Conservation (phyloP, 2,888 invertebrate species). For the Eledona agricola region DNA sequence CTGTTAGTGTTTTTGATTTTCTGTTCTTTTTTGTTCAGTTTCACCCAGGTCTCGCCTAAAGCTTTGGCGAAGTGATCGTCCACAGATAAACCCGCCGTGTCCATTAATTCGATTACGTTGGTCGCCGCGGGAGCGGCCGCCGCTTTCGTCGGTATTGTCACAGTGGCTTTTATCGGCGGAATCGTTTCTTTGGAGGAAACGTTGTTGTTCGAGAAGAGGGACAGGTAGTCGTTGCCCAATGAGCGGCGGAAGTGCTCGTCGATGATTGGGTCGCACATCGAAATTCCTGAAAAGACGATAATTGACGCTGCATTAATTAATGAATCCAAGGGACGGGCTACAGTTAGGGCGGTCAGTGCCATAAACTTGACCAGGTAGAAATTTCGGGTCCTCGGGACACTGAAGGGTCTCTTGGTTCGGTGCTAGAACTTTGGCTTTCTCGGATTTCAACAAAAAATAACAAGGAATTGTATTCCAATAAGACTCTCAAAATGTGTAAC, state of each 20-base stretch:
- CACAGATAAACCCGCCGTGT: constrained; percentile 73
- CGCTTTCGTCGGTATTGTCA: constrained; percentile 37
- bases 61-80: constrained; percentile 95
- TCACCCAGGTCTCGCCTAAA: constrained; percentile 83
- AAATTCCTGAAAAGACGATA: too few species aligned
- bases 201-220: constrained; percentile 71
- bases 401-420: too few species aligned
- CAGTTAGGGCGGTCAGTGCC: too few species aligned
- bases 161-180: too few species aligned
- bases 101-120: constrained; percentile 65
- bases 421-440: too few species aligned
- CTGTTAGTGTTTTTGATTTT: constrained; percentile 60
- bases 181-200: constrained; percentile 53
- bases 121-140: constrained; percentile 44
- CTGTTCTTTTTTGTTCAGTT: constrained; percentile 71
- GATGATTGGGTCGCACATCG: constrained; percentile 88
- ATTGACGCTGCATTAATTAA: too few species aligned
- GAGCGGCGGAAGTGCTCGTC: constrained; percentile 96
- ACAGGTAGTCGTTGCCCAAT: constrained; percentile 82
- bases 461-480: too few species aligned
- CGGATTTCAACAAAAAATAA: too few species aligned
- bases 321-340: too few species aligned
- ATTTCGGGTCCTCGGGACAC: too few species aligned
- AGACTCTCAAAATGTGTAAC: too few species aligned
- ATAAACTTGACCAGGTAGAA: too few species aligned